Conservation (phyloP, 2,797 vertebrate species). For the Pseudomugil tenellus region DNA sequence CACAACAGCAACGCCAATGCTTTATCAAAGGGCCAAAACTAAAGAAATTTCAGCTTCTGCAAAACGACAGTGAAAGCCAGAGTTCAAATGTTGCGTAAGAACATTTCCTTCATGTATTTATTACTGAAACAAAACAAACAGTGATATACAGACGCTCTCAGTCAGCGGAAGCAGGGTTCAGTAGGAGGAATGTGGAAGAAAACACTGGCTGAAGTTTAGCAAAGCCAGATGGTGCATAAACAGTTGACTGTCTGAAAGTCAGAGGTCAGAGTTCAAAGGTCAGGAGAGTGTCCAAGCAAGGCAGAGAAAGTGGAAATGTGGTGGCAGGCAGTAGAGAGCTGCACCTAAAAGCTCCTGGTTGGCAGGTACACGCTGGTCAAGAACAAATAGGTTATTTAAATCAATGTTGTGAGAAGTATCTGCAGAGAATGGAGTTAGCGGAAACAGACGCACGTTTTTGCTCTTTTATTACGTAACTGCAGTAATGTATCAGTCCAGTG, state of each 20-base stretch:
- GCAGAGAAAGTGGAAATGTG: constrained; percentile 23
- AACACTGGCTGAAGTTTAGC: constrained; percentile 32
- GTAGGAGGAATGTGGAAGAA: constrained; percentile 58
- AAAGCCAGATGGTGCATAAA: constrained; percentile 50
- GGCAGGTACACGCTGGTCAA: no score
- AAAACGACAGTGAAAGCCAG: not conserved
- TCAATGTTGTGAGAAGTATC: no score
- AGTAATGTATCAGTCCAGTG: no score
- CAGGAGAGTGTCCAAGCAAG: constrained; percentile 49
- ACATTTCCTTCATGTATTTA: constrained; percentile 50
- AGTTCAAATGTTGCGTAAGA: constrained; percentile 43
- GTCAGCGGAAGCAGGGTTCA: constrained; percentile 45
- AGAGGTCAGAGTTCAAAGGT: constrained; percentile 65
- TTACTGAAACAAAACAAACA: constrained; percentile 62
- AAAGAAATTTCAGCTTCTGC: not conserved
- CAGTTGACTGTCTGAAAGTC: constrained; percentile 53
- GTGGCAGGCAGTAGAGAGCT: constrained; percentile 8
- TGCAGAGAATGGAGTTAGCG: no score
- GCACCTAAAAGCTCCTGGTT: constrained; percentile 1
- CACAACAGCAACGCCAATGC: no score
- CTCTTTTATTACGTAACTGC: no score
- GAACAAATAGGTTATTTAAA: no score
- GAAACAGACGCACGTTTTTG: no score
- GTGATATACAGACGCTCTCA: constrained; percentile 31
- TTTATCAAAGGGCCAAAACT: not conserved